Percentiles rank a stretch among this genome's conserved stretches.
Evolutionary conservation across 2,797 vertebrate genomes (phyloP).

Genomic region (Leuciscus waleckii): DNA sequence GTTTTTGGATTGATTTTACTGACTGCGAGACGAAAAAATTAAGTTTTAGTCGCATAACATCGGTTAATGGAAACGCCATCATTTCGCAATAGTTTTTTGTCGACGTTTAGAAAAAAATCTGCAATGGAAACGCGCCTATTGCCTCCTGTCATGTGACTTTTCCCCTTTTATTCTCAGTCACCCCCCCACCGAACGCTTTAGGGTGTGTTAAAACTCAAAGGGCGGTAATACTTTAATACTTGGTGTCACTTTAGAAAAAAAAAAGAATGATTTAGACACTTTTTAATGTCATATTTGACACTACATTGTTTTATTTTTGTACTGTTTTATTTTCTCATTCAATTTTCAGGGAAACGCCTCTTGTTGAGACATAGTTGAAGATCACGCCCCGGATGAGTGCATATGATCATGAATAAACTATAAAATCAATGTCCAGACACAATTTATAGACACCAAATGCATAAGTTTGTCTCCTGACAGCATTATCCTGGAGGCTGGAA

Average conservation of each 20-base stretch:
- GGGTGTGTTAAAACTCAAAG: neutral
- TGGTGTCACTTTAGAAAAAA: neutral
- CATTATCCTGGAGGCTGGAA: slow-evolving; percentile 21
- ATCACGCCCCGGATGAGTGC: no score
- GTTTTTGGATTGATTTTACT: no score
- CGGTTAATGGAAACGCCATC: no score
- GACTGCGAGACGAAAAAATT: no score
- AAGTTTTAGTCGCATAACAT: no score
- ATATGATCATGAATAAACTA: neutral
- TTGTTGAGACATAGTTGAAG: neutral
- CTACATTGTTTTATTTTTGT: no score
- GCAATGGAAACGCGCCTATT: no score
- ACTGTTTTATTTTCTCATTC: neutral
- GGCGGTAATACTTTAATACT: neutral
- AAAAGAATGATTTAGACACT: neutral
- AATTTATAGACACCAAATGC: neutral
- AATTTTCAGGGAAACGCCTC: neutral
- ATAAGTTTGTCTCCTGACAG: slow-evolving; percentile 26
- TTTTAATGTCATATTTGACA: neutral
- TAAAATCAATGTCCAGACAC: neutral
- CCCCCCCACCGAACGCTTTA: neutral
- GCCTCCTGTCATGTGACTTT: no score
- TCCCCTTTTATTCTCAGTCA: neutral
- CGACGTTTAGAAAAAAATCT: no score
- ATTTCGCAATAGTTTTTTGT: no score